A percentile compares a stretch with the other conserved stretches of the same genome.
Conservation (phyloP, 1,140 invertebrate species). For the Euwallacea fornicatus region DNA sequence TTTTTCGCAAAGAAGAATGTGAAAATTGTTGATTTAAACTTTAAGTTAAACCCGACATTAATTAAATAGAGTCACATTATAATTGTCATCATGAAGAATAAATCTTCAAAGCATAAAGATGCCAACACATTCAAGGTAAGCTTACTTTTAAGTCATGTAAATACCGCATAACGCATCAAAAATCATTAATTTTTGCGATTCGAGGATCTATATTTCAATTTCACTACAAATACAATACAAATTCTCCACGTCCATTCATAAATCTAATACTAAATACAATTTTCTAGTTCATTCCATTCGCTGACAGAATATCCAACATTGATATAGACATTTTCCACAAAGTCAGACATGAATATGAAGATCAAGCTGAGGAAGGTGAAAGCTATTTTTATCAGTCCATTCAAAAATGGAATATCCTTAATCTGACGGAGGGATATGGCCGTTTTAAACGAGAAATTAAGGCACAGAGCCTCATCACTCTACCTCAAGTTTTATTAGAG, state of each 20-base stretch:
- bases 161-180: neutral
- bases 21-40: no score
- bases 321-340: conserved; percentile 80
- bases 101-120: conserved; percentile 75
- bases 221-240: neutral
- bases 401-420: conserved; percentile 85
- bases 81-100: conserved; percentile 66
- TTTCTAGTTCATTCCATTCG: conserved; percentile 83
- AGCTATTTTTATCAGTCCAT: conserved; percentile 80
- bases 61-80: no score
- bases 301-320: conserved; percentile 78
- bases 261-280: conserved; percentile 12
- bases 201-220: neutral
- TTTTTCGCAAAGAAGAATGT: no score
- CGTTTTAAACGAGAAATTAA: conserved; percentile 72
- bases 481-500: conserved; percentile 76
- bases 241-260: neutral
- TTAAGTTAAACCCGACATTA: no score
- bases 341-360: conserved; percentile 71
- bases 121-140: conserved; percentile 79
- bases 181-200: neutral
- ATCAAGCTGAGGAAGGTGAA: conserved; percentile 66
- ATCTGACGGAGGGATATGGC: conserved; percentile 80
- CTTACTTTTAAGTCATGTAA: neutral
- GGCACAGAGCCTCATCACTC: conserved; percentile 66